Evolutionary conservation across 2,113 vertebrate species (phyloP).

Genomic region (Ia io): DNA sequence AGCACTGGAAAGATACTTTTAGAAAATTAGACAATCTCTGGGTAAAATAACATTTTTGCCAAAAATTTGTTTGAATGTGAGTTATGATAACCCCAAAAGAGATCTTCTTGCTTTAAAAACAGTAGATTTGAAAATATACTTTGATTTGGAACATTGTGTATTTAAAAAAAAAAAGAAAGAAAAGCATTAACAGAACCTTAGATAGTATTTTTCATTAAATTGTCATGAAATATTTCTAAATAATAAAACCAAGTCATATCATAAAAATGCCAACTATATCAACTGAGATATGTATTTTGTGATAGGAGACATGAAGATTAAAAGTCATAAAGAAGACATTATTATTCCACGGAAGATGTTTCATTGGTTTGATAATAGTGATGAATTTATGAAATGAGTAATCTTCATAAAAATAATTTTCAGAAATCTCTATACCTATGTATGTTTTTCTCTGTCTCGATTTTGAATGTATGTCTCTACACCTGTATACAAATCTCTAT

Average conservation of each 20-base stretch:
- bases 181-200: conserved; percentile 10
- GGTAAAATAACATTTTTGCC: conserved; percentile 4
- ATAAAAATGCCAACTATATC: conserved; percentile 31
- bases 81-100: not conserved
- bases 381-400: not conserved
- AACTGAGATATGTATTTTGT: not conserved
- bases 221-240: conserved; percentile 52
- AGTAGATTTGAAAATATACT: conserved; percentile 18
- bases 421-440: not conserved
- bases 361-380: not conserved
- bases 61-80: conserved; percentile 22
- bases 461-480: not conserved
- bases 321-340: not conserved
- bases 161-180: not conserved
- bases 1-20: not conserved
- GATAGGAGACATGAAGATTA: conserved; percentile 18
- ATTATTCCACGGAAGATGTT: not conserved
- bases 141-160: not conserved
- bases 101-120: conserved; percentile 14
- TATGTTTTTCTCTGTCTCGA: not conserved
- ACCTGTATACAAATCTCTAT: not conserved
- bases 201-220: conserved; percentile 47
- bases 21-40: not conserved
- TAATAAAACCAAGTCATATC: conserved; percentile 12
- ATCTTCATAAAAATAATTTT: not conserved